These are phyloP conservation scores for Rhopalosiphum maidis DNA, from an alignment of 1,140 invertebrate species.

Conservation along the genomic window DNA sequence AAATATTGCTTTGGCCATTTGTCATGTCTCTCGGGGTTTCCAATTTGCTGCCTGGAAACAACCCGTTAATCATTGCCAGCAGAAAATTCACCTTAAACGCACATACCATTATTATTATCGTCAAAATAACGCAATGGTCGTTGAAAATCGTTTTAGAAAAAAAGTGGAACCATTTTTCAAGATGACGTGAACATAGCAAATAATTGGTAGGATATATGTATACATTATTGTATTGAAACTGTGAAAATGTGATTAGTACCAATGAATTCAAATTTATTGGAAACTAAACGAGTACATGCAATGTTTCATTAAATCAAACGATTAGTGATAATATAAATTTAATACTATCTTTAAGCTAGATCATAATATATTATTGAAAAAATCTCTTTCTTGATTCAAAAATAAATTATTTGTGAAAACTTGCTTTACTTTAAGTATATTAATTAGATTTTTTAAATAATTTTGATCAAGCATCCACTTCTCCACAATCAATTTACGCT, in stretches of 20 bases:
- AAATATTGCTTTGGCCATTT: conserved; percentile 54
- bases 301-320: not conserved
- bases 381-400: too few relatives aligned
- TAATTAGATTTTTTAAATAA: not conserved
- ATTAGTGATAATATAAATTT: not conserved
- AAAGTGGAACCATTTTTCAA: not conserved
- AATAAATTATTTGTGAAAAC: not conserved
- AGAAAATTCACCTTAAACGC: conserved; percentile 43
- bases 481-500: too few relatives aligned
- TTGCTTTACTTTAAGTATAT: not conserved
- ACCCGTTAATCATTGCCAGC: conserved; percentile 50
- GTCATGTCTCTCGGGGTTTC: conserved; percentile 43
- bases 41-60: conserved; percentile 44
- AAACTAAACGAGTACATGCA: not conserved
- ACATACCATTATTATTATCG: conserved; percentile 41
- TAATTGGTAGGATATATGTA: not conserved
- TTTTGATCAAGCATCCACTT: not conserved
- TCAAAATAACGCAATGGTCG: conserved; percentile 26
- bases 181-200: not conserved
- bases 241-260: not conserved
- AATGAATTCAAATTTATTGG: not conserved
- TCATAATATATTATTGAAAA: too few relatives aligned
- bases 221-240: not conserved
- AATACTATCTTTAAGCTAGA: too few relatives aligned
- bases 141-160: conserved; percentile 23